These are phyloP conservation scores for Microctenopoma lineatum DNA, from an alignment of 2,797 vertebrate species.

Conservation along the genomic window DNA sequence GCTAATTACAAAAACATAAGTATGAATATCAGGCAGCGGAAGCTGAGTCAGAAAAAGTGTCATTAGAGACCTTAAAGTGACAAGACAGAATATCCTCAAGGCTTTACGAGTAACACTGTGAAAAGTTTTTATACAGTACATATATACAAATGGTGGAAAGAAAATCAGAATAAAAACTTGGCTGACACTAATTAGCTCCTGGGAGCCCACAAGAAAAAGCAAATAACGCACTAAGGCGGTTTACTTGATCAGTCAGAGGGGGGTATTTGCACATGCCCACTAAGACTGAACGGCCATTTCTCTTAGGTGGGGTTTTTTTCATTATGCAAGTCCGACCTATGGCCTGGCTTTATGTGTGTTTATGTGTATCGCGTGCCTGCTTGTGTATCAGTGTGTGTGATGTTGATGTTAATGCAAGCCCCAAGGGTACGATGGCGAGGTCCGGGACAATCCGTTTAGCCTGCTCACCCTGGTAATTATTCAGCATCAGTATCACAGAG, in stretches of 20 bases:
- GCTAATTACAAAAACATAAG: conserved; percentile 17
- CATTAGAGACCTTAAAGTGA: conserved; percentile 7
- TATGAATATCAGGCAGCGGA: conserved; percentile 16
- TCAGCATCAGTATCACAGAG: conserved; percentile 63
- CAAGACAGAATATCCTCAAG: conserved; percentile 20
- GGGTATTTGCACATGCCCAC: conserved; percentile 17
- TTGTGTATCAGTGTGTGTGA: conserved; percentile 29
- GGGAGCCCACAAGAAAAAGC: conserved; percentile 37
- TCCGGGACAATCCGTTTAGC: conserved; percentile 71
- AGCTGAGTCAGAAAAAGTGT: conserved; percentile 9
- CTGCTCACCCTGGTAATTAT: conserved; percentile 72
- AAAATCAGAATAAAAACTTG: conserved; percentile 22
- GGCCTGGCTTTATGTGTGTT: conserved; percentile 37
- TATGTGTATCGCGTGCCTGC: conserved; percentile 18
- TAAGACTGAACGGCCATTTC: conserved; percentile 16
- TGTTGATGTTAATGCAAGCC: conserved; percentile 40
- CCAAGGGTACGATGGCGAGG: conserved; percentile 48
- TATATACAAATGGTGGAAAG: conserved; percentile 4
- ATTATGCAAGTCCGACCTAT: conserved; percentile 38
- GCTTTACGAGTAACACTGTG: conserved; percentile 19
- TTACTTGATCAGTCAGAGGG: conserved; percentile 41
- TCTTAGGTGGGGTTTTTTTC: conserved; percentile 12
- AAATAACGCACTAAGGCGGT: conserved; percentile 29
- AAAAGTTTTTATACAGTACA: conserved; percentile 20
- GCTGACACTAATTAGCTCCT: conserved; percentile 49